Base-by-base conservation (phyloP, 2,113 vertebrate species). In the Trichomycterus rosablanca region DNA sequence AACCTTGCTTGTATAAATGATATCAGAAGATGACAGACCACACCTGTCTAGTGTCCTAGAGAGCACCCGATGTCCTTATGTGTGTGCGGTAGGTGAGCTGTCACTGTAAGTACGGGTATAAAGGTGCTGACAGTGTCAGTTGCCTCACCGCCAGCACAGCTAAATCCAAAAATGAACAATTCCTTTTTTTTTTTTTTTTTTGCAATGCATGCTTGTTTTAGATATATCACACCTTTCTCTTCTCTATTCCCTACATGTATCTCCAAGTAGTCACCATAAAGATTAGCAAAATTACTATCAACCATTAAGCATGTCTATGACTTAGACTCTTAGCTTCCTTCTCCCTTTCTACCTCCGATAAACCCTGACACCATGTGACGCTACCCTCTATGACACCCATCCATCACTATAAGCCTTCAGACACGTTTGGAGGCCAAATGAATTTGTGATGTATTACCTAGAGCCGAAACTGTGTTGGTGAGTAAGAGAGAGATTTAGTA, bases 391-490 rank as follows among this genome's bases (percentile, higher is more conserved):
- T 66, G 40, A 39, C 67, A 66, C 14, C 32, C 46, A 74, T 70
- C 72, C 72, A 74, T 74, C 72, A 70, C 34, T 69, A 48, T 66
- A 58, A 62, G 50, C 48, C 63, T 62, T 48, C 40, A 57, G 48
- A 56, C 67, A 65, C 60, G 61, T 57, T 64, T 44, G 63, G 56
- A 40, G 62, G 63, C 63, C 58, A 74, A 70, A 70, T 74, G 22
- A 70, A 70, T 70, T 67, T 70, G 61, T 74, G 67, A 74, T 74
- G 63, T 62, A 74, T 74, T 70, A 67, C 72, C 42, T 58, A 62
- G 45, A 63, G 63, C 28, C 63, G 43, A 39, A 66, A 63, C 63
- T 16, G 32, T 22, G 40, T 32, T 22, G n/a, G n/a, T n/a, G n/a
- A n/a, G n/a, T n/a, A n/a, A n/a, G n/a, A n/a, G 35, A 48, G 32